Base-by-base conservation (phyloP, 2,888 invertebrate species). In the Polydesmus complanatus region DNA sequence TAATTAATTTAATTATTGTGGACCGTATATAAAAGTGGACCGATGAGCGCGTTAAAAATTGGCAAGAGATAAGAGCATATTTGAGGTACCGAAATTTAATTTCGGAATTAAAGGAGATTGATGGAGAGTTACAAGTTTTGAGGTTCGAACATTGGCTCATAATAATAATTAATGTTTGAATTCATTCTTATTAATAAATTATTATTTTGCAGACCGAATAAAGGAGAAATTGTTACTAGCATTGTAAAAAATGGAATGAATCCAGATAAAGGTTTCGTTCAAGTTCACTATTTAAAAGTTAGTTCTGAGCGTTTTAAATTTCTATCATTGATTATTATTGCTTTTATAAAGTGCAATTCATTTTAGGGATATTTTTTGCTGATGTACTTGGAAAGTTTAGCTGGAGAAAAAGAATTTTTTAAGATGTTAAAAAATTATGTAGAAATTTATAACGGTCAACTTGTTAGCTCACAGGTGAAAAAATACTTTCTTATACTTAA, bases 221-320 rank as follows among this genome's bases (percentile, higher is more conserved):
- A 64, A 63, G 68, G 67, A 27, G 65, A 65, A 57, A 62, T 22
- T 54, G 56, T 3, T 48, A 63, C 47, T 56, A 61, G 21, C 55
- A 57, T 21, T 62, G 69, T 73, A 1, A 73, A 71, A 62, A 72
- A 76, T 69, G 76, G 75, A 2, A 69, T 73, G 64, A 73, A 74
- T 52, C 70, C 73, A 5, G 68, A 72, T 3, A 75, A 75, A 65
- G 67, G 69, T 25, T 74, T 74, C 62, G 70, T 72, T 61, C 74
- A 75, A 63, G 72, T 75, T 18, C 76, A 76, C 65, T 76, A 76
- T 64, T 66, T 76, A 14, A 76, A 76, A 69, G 73, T 73, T 57
- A 61, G 63, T 57, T 3, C 2, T n/a, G n/a, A n/a, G n/a, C n/a
- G n/a, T n/a, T n/a, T n/a, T n/a, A n/a, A n/a, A n/a, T n/a, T n/a